Evolutionary conservation across 2,888 invertebrate species (phyloP).

Genomic region (Platypus cylindrus): DNA sequence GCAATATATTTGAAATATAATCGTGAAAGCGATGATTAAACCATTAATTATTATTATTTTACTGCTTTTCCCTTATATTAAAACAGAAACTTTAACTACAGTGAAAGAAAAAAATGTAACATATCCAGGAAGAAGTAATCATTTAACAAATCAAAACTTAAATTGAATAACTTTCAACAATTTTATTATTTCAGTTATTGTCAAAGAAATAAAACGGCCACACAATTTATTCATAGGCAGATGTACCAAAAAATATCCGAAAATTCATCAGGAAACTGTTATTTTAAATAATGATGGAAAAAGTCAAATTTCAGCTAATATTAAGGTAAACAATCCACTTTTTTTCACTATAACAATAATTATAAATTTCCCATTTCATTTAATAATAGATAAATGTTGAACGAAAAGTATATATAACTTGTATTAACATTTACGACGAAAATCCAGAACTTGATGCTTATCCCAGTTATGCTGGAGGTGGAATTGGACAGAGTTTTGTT

Average conservation of each 20-base stretch:
- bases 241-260: conserved; percentile 24
- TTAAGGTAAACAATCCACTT: conserved; percentile 23
- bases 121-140: no score
- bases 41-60: no score
- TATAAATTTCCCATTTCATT: not conserved
- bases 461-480: conserved; percentile 30
- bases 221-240: conserved; percentile 32
- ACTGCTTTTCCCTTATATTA: no score
- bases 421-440: conserved; percentile 33
- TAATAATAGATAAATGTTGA: conserved; percentile 30
- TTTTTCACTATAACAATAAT: not conserved
- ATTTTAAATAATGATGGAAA: conserved; percentile 33
- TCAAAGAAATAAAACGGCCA: conserved; percentile 26
- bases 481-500: conserved; percentile 33
- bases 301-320: conserved; percentile 31
- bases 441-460: conserved; percentile 26
- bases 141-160: no score
- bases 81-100: no score
- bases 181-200: conserved; percentile 29
- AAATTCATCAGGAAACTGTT: conserved; percentile 33
- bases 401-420: conserved; percentile 32
- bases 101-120: no score
- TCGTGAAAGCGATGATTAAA: no score
- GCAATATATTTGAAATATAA: no score
- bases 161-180: no score